Percentiles rank a stretch among this genome's conserved stretches.
phyloP scores from a whole-genome alignment of 2,888 invertebrate genomes.

The Sturmia bella region DNA sequence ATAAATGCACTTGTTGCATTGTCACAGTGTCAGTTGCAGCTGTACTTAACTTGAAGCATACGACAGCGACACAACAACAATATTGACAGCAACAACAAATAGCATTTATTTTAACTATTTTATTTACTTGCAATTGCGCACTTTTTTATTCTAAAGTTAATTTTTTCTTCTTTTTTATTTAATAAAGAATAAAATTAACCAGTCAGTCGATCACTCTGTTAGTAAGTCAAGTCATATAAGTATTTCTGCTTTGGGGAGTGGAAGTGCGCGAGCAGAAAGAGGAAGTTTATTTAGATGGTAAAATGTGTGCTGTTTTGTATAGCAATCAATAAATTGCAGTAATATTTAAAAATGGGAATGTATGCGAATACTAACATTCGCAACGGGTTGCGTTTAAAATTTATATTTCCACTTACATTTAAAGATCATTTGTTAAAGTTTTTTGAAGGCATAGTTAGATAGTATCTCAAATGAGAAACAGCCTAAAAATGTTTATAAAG shows the following conservation, averaged over 20 bases:
- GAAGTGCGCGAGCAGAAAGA: constrained; percentile 4
- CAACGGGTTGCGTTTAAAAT: too few relatives aligned
- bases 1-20: constrained; percentile 56
- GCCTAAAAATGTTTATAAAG: too few relatives aligned
- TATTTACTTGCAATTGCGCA: constrained; percentile 48
- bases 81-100: constrained; percentile 40
- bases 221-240: constrained; percentile 50
- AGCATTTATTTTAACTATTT: constrained; percentile 52
- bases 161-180: constrained; percentile 15
- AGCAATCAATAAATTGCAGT: constrained; percentile 24
- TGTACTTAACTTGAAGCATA: constrained; percentile 28
- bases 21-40: constrained; percentile 46
- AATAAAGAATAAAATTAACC: constrained; percentile 60
- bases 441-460: too few relatives aligned
- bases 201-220: constrained; percentile 66
- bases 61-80: constrained; percentile 5
- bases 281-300: background rate
- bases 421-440: too few relatives aligned
- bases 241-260: constrained; percentile 10
- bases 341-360: constrained; percentile 24
- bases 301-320: background rate
- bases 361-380: too few relatives aligned
- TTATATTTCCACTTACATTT: too few relatives aligned
- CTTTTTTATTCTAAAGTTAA: constrained; percentile 38
- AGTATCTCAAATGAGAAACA: too few relatives aligned